These are phyloP conservation scores for Ctenoplectra terminalis DNA, from an alignment of 1,140 invertebrate species.

Conservation along the genomic window DNA sequence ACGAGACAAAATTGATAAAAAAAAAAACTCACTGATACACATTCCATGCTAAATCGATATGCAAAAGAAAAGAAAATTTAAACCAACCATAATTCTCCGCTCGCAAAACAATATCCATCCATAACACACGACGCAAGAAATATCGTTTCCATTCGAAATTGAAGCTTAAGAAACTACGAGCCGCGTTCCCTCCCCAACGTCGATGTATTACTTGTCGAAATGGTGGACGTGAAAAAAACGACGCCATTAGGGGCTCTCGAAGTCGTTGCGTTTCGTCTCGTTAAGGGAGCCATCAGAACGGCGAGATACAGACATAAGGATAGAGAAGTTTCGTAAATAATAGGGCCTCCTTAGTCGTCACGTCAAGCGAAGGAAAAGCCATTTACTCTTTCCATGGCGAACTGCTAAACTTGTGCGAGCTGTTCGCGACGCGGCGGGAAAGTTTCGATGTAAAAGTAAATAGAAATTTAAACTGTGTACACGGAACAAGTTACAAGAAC, in stretches of 20 bases:
- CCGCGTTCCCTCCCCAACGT: neutral
- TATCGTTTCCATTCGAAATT: neutral
- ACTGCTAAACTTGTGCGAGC: constrained; percentile 44
- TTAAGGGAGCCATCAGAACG: constrained; percentile 36
- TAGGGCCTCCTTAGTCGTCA: constrained; percentile 49
- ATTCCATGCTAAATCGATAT: too few species aligned
- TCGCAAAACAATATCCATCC: neutral
- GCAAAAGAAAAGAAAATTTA: too few species aligned
- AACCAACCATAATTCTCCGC: too few species aligned
- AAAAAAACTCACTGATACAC: too few species aligned
- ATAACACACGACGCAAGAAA: neutral
- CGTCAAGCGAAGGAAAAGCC: constrained; percentile 55
- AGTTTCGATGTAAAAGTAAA: constrained; percentile 64
- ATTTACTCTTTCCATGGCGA: constrained; percentile 50
- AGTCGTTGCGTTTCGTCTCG: constrained; percentile 26
- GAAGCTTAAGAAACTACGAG: neutral
- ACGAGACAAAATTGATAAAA: too few species aligned
- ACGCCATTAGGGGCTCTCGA: neutral
- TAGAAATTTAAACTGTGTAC: constrained; percentile 67
- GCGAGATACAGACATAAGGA: constrained; percentile 35
- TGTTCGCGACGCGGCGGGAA: constrained; percentile 44
- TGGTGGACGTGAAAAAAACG: constrained; percentile 28
- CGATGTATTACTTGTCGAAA: constrained; percentile 4
- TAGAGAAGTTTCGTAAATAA: constrained; percentile 61
- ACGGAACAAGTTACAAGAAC: constrained; percentile 45